Conservation (phyloP, 2,888 invertebrate species). For the Chrysodeixis includens region DNA sequence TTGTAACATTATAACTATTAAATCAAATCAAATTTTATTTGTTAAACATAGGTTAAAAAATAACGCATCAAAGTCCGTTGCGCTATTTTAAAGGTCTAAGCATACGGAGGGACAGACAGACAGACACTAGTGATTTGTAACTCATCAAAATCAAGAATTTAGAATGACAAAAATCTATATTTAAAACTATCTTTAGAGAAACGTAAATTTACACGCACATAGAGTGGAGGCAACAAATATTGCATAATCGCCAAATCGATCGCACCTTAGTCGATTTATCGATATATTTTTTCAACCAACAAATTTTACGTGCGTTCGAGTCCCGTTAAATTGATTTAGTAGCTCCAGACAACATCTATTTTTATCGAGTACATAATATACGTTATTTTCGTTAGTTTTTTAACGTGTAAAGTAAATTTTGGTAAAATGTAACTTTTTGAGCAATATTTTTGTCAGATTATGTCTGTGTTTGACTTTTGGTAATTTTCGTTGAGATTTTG, state of each 20-base stretch:
- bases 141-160: too few relatives aligned
- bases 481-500: not conserved
- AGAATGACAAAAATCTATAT: too few relatives aligned
- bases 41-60: too few relatives aligned
- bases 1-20: too few relatives aligned
- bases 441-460: conserved; percentile 32
- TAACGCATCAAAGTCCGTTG: too few relatives aligned
- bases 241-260: conserved; percentile 50
- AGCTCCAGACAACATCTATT: conserved; percentile 64
- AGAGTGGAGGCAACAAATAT: conserved; percentile 2
- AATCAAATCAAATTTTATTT: too few relatives aligned
- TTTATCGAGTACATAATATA: conserved; percentile 51
- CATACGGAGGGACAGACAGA: too few relatives aligned
- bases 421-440: conserved; percentile 33
- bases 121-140: too few relatives aligned
- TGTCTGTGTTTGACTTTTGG: conserved; percentile 35
- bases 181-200: too few relatives aligned
- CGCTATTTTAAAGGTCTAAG: too few relatives aligned
- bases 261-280: conserved; percentile 44
- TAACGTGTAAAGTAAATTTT: conserved; percentile 29
- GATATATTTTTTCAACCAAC: conserved; percentile 49
- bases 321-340: conserved; percentile 69
- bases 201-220: not conserved
- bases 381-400: conserved; percentile 50
- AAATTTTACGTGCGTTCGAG: conserved; percentile 57